Evolutionary conservation across 2,888 invertebrate genomes (phyloP).

Genomic region (Heliconius ethilla): DNA sequence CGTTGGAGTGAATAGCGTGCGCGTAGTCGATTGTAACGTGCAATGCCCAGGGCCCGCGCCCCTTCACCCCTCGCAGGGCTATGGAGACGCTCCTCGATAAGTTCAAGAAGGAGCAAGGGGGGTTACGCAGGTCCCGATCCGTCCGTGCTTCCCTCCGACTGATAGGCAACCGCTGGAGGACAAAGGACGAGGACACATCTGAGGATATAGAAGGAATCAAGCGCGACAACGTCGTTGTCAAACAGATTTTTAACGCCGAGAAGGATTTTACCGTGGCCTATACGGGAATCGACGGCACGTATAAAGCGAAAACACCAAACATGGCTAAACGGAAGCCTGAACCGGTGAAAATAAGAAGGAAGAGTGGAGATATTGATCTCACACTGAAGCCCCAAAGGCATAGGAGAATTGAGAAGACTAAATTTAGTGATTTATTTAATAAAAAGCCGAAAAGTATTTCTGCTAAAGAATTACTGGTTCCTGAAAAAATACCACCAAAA

Average conservation of each 20-base stretch:
- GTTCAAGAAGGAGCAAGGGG: slow-evolving; percentile 78
- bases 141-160: slow-evolving; percentile 86
- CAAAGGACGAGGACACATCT: slow-evolving; percentile 67
- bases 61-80: slow-evolving; percentile 71
- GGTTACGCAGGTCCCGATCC: slow-evolving; percentile 84
- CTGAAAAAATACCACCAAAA: slow-evolving; percentile 82
- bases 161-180: slow-evolving; percentile 84
- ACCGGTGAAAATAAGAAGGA: slow-evolving; percentile 62
- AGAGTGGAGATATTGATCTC: slow-evolving; percentile 74
- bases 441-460: slow-evolving; percentile 74
- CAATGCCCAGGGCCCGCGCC: slow-evolving; percentile 74
- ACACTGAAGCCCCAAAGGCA: slow-evolving; percentile 68
- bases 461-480: slow-evolving; percentile 72
- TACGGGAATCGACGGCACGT: slow-evolving; percentile 75
- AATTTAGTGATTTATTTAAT: slow-evolving; percentile 77
- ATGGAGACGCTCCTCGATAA: slow-evolving; percentile 80
- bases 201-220: slow-evolving; percentile 66
- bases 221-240: slow-evolving; percentile 65
- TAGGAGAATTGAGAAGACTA: slow-evolving; percentile 71
- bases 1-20: slow-evolving; percentile 76
- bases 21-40: slow-evolving; percentile 76
- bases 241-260: slow-evolving; percentile 69
- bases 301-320: slow-evolving; percentile 73
- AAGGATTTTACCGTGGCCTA: slow-evolving; percentile 73
- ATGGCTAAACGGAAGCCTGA: slow-evolving; percentile 74